These are phyloP conservation scores for Beris chalybata DNA, from an alignment of 2,888 invertebrate species.

Conservation along the genomic window DNA sequence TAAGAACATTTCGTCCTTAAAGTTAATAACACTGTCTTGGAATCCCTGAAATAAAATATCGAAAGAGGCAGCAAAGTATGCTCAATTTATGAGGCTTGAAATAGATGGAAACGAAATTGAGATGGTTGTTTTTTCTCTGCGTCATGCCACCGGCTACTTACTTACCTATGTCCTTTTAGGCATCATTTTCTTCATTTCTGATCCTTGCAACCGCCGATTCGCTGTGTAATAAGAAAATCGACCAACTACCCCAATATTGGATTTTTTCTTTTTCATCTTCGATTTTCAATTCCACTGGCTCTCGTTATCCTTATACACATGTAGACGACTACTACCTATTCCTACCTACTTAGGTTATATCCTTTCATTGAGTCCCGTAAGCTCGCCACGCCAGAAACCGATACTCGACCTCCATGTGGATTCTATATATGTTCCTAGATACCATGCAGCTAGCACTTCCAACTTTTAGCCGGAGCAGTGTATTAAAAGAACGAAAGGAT, in stretches of 20 bases:
- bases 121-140: neutral
- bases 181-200: conserved; percentile 7
- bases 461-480: conserved; percentile 30
- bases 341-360: conserved; percentile 5
- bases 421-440: conserved; percentile 6
- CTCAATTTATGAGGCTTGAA: too few relatives aligned
- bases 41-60: too few relatives aligned
- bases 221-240: conserved; percentile 33
- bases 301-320: conserved; percentile 28
- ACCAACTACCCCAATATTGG: conserved; percentile 29
- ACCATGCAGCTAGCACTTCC: conserved; percentile 14
- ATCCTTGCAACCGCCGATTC: neutral
- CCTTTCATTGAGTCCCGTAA: conserved; percentile 24
- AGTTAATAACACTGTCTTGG: too few relatives aligned
- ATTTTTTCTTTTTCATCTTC: conserved; percentile 4
- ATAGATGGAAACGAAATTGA: conserved; percentile 25
- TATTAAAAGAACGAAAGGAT: conserved; percentile 37
- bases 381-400: conserved; percentile 34
- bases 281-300: conserved; percentile 26
- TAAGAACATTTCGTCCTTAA: too few relatives aligned
- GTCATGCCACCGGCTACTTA: conserved; percentile 24
- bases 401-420: conserved; percentile 18
- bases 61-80: too few relatives aligned
- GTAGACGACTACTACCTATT: neutral
- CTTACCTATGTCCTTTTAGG: conserved; percentile 10